These are phyloP conservation scores for Hypselothyrea guttata DNA, from an alignment of 2,888 invertebrate genomes.

Conservation along the genomic window DNA sequence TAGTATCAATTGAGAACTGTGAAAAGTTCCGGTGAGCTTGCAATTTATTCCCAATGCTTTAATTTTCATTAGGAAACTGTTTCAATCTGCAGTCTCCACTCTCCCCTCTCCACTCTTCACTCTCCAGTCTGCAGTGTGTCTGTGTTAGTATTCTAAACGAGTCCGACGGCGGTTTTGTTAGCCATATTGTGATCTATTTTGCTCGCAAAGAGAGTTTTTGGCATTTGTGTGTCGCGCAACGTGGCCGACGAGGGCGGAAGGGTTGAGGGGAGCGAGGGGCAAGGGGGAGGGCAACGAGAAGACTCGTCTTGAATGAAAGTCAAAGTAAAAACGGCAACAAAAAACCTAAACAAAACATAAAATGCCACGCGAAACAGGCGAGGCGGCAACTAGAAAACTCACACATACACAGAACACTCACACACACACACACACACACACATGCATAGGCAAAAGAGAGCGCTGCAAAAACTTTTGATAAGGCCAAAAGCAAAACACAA, in stretches of 20 bases:
- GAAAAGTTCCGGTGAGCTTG: no score
- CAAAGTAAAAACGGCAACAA: constrained; percentile 80
- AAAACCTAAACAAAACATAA: constrained; percentile 78
- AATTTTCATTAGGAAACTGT: constrained; percentile 62
- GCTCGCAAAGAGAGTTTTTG: constrained; percentile 59
- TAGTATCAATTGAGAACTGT: not conserved
- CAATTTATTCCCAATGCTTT: constrained; percentile 39
- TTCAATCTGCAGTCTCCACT: no score
- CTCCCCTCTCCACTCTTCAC: no score
- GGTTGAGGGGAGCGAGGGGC: constrained; percentile 1
- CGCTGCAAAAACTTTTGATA: constrained; percentile 68
- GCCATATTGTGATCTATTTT: constrained; percentile 76
- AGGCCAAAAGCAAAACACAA: constrained; percentile 54
- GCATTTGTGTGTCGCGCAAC: constrained; percentile 62
- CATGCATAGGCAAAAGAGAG: constrained; percentile 26
- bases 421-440: constrained; percentile 1
- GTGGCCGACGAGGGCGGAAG: no score
- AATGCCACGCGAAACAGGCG: constrained; percentile 45
- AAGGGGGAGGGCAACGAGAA: constrained; percentile 35
- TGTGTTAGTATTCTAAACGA: constrained; percentile 46
- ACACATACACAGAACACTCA: not conserved
- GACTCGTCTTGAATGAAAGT: constrained; percentile 81
- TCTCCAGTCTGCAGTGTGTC: no score
- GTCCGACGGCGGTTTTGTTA: constrained; percentile 58
- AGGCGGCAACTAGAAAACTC: constrained; percentile 50